Evolutionary conservation across 2,113 vertebrate genomes (phyloP).

Genomic region (Muntiacus reevesi): DNA sequence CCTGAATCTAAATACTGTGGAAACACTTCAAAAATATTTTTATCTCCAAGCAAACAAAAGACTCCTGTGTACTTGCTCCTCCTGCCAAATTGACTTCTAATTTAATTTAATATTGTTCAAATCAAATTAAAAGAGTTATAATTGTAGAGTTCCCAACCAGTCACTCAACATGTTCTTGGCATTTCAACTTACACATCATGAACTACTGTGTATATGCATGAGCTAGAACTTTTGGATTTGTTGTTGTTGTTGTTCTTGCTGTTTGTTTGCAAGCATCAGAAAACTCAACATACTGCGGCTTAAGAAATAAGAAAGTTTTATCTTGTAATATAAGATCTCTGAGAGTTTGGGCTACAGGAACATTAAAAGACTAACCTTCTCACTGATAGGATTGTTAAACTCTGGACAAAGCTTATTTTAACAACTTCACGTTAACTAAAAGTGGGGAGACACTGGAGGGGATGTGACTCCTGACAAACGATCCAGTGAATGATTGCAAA

Average conservation of each 20-base stretch:
- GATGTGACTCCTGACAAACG: neutral
- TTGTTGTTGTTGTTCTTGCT: neutral
- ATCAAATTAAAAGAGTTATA: neutral
- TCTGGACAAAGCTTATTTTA: neutral
- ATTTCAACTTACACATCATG: neutral
- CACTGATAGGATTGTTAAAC: neutral
- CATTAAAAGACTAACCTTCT: neutral
- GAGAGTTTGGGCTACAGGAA: neutral
- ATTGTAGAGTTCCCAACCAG: neutral
- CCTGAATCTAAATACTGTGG: neutral
- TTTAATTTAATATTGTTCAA: neutral
- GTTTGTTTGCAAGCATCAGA: neutral
- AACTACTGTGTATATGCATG: neutral
- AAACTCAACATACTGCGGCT: neutral
- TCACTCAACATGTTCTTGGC: neutral
- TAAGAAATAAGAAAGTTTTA: neutral
- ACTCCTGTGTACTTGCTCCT: neutral
- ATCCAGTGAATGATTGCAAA: neutral
- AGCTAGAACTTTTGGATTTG: neutral
- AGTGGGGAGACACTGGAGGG: neutral
- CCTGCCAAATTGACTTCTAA: neutral
- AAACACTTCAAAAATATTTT: neutral
- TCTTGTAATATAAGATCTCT: neutral
- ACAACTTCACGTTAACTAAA: neutral
- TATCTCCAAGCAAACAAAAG: neutral